Evolutionary conservation across 2,888 invertebrate species (phyloP).

Genomic region (Meiosimyza decipiens): DNA sequence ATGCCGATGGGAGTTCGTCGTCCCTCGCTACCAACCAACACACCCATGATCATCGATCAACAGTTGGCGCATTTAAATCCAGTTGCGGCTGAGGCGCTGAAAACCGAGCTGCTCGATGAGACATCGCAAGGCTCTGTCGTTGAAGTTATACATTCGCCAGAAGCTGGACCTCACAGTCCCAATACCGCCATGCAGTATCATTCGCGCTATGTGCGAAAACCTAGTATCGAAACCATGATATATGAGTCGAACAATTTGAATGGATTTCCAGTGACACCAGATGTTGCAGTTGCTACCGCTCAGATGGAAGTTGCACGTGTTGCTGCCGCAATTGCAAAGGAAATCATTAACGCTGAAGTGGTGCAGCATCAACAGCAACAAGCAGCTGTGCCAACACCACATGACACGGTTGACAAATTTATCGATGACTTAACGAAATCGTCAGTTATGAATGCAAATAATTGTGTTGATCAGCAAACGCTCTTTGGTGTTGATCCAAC

Average conservation of each 20-base stretch:
- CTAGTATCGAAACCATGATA: conserved; percentile 61
- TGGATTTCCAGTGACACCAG: conserved; percentile 54
- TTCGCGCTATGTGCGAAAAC: conserved; percentile 55
- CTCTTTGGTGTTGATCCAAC: conserved; percentile 43
- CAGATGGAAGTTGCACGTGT: conserved; percentile 55
- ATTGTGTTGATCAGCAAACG: conserved; percentile 49
- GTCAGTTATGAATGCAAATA: conserved; percentile 51
- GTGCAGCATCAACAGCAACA: conserved; percentile 70
- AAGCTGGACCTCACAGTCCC: conserved; percentile 53
- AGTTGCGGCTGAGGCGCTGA: conserved; percentile 69
- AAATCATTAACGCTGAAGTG: conserved; percentile 65
- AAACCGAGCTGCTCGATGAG: conserved; percentile 79
- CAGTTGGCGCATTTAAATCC: conserved; percentile 56
- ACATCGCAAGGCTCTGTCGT: conserved; percentile 71
- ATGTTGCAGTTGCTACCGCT: conserved; percentile 53
- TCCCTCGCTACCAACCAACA: conserved; percentile 69
- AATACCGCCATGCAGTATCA: conserved; percentile 54
- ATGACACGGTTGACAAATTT: conserved; percentile 66
- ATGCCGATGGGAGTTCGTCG: conserved; percentile 74
- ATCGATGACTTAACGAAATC: conserved; percentile 59
- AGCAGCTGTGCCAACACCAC: conserved; percentile 60
- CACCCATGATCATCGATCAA: conserved; percentile 62
- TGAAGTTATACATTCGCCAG: conserved; percentile 59
- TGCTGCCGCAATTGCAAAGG: conserved; percentile 65
- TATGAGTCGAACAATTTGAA: conserved; percentile 60